Evolutionary conservation across 2,797 vertebrate species (phyloP).

Genomic region (Myotis findleyi): DNA sequence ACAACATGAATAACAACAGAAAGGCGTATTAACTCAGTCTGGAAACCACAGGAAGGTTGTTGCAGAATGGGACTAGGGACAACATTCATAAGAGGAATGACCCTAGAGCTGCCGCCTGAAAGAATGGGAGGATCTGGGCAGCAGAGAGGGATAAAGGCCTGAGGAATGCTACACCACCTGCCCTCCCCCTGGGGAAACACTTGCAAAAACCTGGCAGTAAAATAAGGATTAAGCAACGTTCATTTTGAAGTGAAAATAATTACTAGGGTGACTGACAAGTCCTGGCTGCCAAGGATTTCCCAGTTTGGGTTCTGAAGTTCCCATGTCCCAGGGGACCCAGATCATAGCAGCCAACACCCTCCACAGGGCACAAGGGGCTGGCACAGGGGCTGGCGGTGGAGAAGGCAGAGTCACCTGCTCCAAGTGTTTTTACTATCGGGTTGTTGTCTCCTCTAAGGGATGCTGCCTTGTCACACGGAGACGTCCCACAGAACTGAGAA

Average conservation of each 20-base stretch:
- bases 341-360: background rate
- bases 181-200: background rate
- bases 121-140: background rate
- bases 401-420: background rate
- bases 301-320: background rate
- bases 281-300: background rate
- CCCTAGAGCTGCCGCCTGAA: background rate
- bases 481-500: background rate
- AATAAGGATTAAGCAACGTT: background rate
- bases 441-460: background rate
- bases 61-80: background rate
- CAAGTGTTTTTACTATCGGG: background rate
- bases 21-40: background rate
- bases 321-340: background rate
- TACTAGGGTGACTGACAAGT: background rate
- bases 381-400: background rate
- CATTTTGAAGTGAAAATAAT: slow-evolving; percentile 9
- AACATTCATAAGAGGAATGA: background rate
- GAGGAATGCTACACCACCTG: background rate
- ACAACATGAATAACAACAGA: background rate
- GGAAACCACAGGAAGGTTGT: background rate
- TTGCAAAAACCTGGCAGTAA: background rate
- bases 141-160: background rate
- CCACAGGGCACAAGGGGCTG: background rate
- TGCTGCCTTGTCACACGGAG: background rate